A percentile compares a stretch with the other conserved stretches of the same genome.
Evolutionary conservation across 2,888 invertebrate species (phyloP).

Genomic region (Xanthia icteritia): DNA sequence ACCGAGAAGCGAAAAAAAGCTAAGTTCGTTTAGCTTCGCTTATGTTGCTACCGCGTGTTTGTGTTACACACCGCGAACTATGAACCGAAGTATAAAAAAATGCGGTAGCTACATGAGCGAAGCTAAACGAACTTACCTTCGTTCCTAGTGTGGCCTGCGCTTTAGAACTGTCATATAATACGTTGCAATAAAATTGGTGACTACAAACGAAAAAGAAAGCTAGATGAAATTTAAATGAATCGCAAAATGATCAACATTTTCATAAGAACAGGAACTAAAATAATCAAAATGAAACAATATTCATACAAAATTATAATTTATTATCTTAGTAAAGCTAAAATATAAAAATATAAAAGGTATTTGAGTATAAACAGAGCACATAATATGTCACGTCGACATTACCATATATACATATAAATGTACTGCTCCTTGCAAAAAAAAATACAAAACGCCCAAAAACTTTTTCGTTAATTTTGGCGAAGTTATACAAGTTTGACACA

Average conservation of each 20-base stretch:
- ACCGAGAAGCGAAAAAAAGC: no score
- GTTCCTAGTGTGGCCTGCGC: no score
- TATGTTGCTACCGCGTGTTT: no score
- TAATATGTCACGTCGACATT: conserved; percentile 48
- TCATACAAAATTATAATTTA: conserved; percentile 87
- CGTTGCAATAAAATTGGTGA: neutral
- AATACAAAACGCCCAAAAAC: conserved; percentile 36
- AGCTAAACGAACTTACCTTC: no score
- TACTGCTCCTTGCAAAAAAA: conserved; percentile 28
- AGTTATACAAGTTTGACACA: conserved; percentile 31
- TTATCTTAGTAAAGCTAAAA: conserved; percentile 84
- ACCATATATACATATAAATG: conserved; percentile 69
- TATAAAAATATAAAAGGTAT: conserved; percentile 83
- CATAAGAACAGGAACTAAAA: neutral
- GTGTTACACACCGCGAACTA: no score
- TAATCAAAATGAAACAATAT: conserved; percentile 72
- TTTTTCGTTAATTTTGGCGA: conserved; percentile 9
- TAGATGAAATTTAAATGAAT: neutral
- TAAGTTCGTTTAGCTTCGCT: no score
- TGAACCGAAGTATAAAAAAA: no score
- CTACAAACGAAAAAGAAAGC: neutral
- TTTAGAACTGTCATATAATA: neutral
- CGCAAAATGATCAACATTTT: neutral
- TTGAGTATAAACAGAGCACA: conserved; percentile 81
- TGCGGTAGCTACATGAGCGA: no score